Percentiles rank a stretch among this genome's conserved stretches.
Evolutionary conservation across 37 sponge, comb jelly and placozoan genomes (phyloP).

Genomic region (Crambe crambe): DNA sequence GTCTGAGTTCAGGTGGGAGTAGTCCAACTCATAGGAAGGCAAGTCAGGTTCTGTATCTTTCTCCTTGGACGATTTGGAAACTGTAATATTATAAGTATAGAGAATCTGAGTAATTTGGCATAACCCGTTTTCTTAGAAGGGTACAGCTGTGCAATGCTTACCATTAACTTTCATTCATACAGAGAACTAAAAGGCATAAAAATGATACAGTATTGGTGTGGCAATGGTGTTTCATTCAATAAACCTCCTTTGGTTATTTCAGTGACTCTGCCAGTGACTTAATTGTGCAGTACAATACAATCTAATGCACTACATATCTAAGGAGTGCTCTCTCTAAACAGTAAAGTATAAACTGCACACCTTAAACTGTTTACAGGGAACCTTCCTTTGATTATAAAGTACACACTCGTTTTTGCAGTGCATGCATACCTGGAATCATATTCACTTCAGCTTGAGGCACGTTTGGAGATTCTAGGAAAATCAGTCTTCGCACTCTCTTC

Average conservation of each 20-base stretch:
- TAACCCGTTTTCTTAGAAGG: background rate
- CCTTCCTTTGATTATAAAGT: no score
- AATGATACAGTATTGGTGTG: no score
- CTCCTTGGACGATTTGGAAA: background rate
- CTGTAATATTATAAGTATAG: background rate
- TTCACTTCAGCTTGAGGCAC: constrained; percentile 77
- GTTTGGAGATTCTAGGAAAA: constrained; percentile 54
- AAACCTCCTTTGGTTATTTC: no score
- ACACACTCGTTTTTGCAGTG: no score
- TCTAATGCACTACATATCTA: background rate
- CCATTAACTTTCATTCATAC: no score
- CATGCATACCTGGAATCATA: constrained; percentile 48
- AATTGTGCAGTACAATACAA: no score
- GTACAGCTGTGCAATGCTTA: no score
- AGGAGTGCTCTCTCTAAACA: background rate
- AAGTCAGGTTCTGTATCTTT: background rate
- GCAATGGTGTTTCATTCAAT: no score
- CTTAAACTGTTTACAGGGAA: no score
- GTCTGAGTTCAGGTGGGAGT: constrained; percentile 26
- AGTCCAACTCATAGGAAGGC: constrained; percentile 16
- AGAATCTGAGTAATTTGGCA: background rate
- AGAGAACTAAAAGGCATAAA: no score
- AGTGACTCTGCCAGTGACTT: no score
- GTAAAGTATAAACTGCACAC: no score
- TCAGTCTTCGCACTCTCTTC: constrained; percentile 52